These are phyloP conservation scores for Vollenhovia emeryi DNA, from an alignment of 1,140 invertebrate species.

Conservation along the genomic window DNA sequence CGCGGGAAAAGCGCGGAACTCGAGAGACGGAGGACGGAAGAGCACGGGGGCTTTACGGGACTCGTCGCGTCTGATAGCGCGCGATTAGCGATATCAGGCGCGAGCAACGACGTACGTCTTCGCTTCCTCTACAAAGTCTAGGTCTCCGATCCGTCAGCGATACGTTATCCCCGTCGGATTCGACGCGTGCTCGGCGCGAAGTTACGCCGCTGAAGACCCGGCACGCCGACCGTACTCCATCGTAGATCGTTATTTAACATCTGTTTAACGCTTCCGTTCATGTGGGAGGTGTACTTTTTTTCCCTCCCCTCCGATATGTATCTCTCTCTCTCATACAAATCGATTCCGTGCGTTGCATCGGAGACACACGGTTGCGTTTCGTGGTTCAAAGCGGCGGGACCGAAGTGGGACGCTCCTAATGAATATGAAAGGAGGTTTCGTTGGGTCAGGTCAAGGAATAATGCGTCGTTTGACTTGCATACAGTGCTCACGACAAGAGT, in stretches of 20 bases:
- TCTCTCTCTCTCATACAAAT: constrained; percentile 26
- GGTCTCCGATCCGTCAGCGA: background rate
- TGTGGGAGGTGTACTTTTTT: background rate
- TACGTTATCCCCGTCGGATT: background rate
- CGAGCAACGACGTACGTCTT: background rate
- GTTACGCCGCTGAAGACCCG: background rate
- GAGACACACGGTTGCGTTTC: constrained; percentile 15
- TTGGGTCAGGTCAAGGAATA: constrained; percentile 85
- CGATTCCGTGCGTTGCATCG: constrained; percentile 30
- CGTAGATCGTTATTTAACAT: background rate
- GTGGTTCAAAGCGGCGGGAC: constrained; percentile 45
- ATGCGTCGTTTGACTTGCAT: constrained; percentile 84
- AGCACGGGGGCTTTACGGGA: background rate
- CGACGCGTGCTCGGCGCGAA: background rate
- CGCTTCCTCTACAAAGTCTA: background rate
- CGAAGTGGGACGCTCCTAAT: constrained; percentile 72
- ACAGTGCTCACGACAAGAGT: constrained; percentile 76
- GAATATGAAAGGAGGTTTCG: constrained; percentile 83
- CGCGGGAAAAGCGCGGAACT: background rate
- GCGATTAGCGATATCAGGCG: background rate
- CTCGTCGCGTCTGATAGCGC: background rate
- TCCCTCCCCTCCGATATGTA: background rate
- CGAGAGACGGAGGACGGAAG: background rate
- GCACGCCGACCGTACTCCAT: background rate
- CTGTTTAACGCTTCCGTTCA: background rate